phyloP scores from a whole-genome alignment of 2,888 invertebrate genomes.

The Rugalucina vietnamica region DNA sequence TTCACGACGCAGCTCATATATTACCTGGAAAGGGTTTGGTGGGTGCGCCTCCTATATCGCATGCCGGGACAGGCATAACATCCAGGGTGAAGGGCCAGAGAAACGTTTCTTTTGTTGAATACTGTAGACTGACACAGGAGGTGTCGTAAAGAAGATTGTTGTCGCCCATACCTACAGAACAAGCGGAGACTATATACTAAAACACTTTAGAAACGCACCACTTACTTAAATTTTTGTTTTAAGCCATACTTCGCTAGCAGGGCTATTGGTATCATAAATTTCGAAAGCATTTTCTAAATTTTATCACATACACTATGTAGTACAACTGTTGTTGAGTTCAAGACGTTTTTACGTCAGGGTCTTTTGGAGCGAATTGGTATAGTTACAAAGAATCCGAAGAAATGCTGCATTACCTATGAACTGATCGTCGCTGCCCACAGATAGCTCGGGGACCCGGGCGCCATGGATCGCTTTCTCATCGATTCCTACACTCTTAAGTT shows the following conservation, averaged over 20 bases:
- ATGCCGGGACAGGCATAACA: conserved; percentile 39
- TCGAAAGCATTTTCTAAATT: no score
- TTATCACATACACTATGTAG: no score
- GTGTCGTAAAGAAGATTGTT: conserved; percentile 60
- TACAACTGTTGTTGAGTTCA: no score
- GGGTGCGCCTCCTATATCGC: conserved; percentile 55
- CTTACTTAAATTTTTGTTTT: no score
- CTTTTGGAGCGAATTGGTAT: no score
- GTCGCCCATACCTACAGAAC: conserved; percentile 52
- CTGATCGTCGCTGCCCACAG: conserved; percentile 51
- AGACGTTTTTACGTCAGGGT: no score
- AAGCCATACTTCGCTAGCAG: no score
- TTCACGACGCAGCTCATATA: neutral
- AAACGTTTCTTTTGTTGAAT: conserved; percentile 35
- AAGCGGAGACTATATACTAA: no score
- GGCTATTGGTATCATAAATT: no score
- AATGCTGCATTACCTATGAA: conserved; percentile 62
- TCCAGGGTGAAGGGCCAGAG: conserved; percentile 68
- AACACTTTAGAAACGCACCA: no score
- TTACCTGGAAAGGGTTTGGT: conserved; percentile 60
- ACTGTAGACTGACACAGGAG: conserved; percentile 48
- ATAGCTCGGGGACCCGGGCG: conserved; percentile 57
- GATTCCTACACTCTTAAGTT: conserved; percentile 46
- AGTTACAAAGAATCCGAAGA: neutral
- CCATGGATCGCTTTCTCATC: conserved; percentile 49